A percentile compares a stretch with the other conserved stretches of the same genome.
Conservation (phyloP, 2,888 invertebrate genomes). For the Tridacna gigas region DNA sequence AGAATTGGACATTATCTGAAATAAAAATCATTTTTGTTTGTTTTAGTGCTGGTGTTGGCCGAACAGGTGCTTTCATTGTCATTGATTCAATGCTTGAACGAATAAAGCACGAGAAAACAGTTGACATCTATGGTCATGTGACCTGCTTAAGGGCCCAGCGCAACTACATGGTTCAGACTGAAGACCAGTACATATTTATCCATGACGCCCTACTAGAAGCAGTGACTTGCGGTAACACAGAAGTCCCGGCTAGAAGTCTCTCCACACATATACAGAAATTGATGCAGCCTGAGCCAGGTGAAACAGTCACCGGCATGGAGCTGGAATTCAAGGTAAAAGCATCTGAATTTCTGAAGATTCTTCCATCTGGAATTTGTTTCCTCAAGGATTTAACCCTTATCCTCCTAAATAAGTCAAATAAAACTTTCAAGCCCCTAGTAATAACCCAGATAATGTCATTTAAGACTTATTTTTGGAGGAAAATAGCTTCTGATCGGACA, state of each 20-base stretch:
- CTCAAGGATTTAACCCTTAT: no score
- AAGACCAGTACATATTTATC: slow-evolving; percentile 99
- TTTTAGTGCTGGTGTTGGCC: slow-evolving; percentile 92
- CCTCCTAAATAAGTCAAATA: no score
- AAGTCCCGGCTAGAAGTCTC: slow-evolving; percentile 97
- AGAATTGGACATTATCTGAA: no score
- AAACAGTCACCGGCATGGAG: slow-evolving; percentile 84
- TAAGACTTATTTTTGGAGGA: no score
- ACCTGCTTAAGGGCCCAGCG: slow-evolving; percentile 98
- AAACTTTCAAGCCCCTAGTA: no score
- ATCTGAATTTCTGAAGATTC: neutral
- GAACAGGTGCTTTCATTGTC: slow-evolving; percentile 98
- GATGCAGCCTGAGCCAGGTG: slow-evolving; percentile 89
- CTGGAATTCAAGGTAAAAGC: slow-evolving; percentile 83
- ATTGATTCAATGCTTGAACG: slow-evolving; percentile 99
- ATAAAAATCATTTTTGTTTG: neutral
- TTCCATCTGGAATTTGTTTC: no score
- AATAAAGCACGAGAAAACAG: slow-evolving; percentile 98
- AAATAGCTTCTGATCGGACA: no score
- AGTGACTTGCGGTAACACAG: slow-evolving; percentile 97
- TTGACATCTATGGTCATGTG: slow-evolving; percentile 99
- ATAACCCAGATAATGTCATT: no score
- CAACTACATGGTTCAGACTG: slow-evolving; percentile 99
- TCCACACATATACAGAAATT: slow-evolving; percentile 98
- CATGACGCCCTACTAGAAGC: slow-evolving; percentile 99